These are phyloP conservation scores for Trochalopteron elliotii DNA, from an alignment of 2,113 vertebrate species.

Conservation along the genomic window DNA sequence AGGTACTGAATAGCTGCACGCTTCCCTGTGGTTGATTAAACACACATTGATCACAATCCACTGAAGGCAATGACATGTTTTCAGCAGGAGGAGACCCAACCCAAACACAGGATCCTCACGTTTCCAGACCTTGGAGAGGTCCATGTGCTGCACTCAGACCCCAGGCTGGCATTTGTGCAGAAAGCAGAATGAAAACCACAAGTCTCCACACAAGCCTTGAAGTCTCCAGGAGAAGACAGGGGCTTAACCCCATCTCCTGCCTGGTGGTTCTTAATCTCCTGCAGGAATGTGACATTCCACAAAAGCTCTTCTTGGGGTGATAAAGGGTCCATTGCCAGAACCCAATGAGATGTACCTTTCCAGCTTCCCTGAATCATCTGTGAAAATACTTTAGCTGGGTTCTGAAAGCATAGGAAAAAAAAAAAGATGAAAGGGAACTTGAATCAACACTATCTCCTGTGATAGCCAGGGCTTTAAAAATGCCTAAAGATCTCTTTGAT, in stretches of 20 bases:
- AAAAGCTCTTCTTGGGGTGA: neutral
- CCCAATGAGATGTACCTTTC: neutral
- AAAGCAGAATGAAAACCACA: neutral
- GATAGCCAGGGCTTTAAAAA: neutral
- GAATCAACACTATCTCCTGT: neutral
- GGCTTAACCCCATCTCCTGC: neutral
- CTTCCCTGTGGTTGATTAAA: neutral
- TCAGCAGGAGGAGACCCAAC: neutral
- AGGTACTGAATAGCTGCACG: neutral
- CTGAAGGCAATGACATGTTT: neutral
- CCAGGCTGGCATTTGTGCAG: neutral
- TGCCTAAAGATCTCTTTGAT: neutral
- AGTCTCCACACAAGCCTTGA: neutral
- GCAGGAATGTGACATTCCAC: neutral
- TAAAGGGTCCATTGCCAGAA: neutral
- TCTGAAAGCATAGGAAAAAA: neutral
- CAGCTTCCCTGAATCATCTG: neutral
- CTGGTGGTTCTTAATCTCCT: neutral
- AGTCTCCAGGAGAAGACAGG: neutral
- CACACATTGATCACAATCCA: neutral
- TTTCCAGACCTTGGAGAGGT: neutral
- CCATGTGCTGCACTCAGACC: neutral
- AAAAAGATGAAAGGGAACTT: neutral
- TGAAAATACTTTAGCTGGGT: neutral
- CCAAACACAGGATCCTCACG: neutral